Conservation (phyloP, 2,113 vertebrate genomes). For the Aramus guarauna region DNA sequence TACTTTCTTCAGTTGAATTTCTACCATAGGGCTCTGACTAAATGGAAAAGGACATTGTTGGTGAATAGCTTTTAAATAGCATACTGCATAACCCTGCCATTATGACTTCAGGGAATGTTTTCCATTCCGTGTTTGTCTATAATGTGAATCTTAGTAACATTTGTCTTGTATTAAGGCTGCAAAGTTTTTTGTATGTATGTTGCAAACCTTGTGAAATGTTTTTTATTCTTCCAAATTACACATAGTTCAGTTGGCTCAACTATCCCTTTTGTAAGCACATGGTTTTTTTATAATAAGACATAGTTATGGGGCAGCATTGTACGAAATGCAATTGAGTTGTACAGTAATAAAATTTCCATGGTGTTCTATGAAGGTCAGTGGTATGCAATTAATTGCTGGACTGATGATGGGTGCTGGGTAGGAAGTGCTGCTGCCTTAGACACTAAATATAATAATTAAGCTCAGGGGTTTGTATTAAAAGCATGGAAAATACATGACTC, state of each 20-base stretch:
- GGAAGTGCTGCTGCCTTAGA: slow-evolving; percentile 79
- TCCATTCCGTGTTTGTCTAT: slow-evolving; percentile 42
- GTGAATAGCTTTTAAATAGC: slow-evolving; percentile 52
- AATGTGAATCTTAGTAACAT: background rate
- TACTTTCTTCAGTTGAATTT: slow-evolving; percentile 10
- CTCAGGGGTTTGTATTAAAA: slow-evolving; percentile 24
- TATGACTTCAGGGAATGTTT: slow-evolving; percentile 56
- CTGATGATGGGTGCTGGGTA: slow-evolving; percentile 72
- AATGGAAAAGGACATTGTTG: slow-evolving; percentile 3
- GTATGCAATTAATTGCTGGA: slow-evolving; percentile 83
- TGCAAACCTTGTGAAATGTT: slow-evolving; percentile 28
- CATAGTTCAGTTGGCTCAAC: slow-evolving; percentile 33
- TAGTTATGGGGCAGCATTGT: slow-evolving; percentile 74
- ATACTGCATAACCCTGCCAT: slow-evolving; percentile 20
- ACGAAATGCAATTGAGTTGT: slow-evolving; percentile 72
- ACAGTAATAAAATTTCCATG: slow-evolving; percentile 86
- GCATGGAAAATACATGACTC: background rate
- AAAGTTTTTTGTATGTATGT: background rate
- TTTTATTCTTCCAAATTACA: slow-evolving; percentile 32
- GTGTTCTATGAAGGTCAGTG: slow-evolving; percentile 77
- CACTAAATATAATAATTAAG: slow-evolving; percentile 77
- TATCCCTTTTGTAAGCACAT: slow-evolving; percentile 12
- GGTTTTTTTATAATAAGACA: slow-evolving; percentile 42
- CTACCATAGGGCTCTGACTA: background rate
- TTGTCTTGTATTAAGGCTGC: slow-evolving; percentile 33